Conservation (phyloP, 2,113 vertebrate species). For the Cheilinus undulatus region DNA sequence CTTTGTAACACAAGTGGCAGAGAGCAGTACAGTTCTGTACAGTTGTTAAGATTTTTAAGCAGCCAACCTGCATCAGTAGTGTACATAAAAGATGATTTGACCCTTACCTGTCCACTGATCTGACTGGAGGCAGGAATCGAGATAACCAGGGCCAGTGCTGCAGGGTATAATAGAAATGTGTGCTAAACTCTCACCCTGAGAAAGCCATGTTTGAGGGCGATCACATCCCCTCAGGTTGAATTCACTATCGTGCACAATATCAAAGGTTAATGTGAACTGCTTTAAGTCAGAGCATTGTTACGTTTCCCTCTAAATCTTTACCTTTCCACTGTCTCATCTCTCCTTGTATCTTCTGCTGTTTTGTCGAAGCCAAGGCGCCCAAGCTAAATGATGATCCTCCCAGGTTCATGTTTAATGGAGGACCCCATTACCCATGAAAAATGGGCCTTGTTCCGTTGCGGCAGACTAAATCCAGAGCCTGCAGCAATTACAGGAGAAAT, state of each 20-base stretch:
- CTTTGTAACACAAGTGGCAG: too few relatives aligned
- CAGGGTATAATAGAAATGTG: background rate
- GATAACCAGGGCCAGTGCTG: background rate
- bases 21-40: too few relatives aligned
- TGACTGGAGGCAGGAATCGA: too few relatives aligned
- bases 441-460: constrained; percentile 59
- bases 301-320: background rate
- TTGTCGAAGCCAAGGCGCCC: constrained; percentile 48
- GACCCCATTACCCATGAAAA: constrained; percentile 74
- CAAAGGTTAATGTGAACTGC: background rate
- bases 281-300: background rate
- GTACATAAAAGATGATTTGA: too few relatives aligned
- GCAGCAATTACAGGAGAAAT: constrained; percentile 40
- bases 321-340: constrained; percentile 45
- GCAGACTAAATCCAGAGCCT: constrained; percentile 62
- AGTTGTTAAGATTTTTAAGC: too few relatives aligned
- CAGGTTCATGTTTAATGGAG: constrained; percentile 74
- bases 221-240: constrained; percentile 12
- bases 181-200: constrained; percentile 17
- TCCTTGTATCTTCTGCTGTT: constrained; percentile 37
- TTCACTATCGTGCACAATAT: background rate
- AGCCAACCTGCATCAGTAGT: too few relatives aligned
- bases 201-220: background rate
- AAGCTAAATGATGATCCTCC: constrained; percentile 62
- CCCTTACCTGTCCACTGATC: too few relatives aligned